Evolutionary conservation across 2,888 invertebrate genomes (phyloP).

Genomic region (Tachina lurida): DNA sequence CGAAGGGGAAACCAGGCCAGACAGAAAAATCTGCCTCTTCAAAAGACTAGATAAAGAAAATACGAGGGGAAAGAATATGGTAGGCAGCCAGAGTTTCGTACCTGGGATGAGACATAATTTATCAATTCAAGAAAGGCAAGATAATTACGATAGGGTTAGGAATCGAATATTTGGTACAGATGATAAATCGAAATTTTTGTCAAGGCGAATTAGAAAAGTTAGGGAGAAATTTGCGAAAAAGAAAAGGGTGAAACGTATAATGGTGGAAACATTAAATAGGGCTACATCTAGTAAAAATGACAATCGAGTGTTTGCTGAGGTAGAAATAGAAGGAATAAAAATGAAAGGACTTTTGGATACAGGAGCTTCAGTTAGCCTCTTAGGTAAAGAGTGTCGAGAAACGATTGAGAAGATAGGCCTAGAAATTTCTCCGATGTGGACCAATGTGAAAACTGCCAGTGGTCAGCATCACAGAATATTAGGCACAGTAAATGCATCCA

Average conservation of each 20-base stretch:
- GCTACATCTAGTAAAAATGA: background rate
- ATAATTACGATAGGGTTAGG: background rate
- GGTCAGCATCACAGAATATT: constrained; percentile 18
- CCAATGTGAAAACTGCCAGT: constrained; percentile 16
- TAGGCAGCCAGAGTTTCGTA: background rate
- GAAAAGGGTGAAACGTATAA: background rate
- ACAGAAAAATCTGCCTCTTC: background rate
- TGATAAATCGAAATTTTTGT: no score
- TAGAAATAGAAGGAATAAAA: background rate
- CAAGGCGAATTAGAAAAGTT: no score
- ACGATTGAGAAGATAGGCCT: constrained; percentile 6
- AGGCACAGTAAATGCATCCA: constrained; percentile 8
- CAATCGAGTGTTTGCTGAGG: constrained; percentile 6
- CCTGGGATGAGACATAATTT: background rate
- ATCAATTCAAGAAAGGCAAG: background rate
- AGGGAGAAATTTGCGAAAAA: background rate
- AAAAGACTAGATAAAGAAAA: background rate
- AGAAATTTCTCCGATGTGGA: background rate
- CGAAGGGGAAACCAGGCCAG: background rate
- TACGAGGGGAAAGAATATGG: no score
- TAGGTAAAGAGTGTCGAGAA: constrained; percentile 36
- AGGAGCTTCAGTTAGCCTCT: constrained; percentile 7
- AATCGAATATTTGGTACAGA: no score
- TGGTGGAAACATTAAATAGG: background rate
- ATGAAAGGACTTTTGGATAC: constrained; percentile 32